Conservation (phyloP, 2,888 invertebrate genomes). For the Chromoteleia sp. region DNA sequence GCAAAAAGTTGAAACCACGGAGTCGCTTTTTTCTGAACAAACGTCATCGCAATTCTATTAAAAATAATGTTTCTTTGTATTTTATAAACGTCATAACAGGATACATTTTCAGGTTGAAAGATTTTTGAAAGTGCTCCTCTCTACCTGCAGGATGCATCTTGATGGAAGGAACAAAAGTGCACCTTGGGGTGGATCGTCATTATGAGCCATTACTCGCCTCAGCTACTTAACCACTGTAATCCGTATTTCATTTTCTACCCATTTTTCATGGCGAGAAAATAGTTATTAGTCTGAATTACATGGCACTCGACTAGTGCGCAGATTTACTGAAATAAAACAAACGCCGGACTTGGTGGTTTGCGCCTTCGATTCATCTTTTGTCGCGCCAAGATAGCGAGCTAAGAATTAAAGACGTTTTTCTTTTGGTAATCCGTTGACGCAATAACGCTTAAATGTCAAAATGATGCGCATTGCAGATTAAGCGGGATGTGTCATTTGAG, state of each 20-base stretch:
- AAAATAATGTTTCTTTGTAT: constrained; percentile 43
- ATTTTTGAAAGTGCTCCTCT: constrained; percentile 31
- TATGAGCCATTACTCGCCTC: constrained; percentile 77
- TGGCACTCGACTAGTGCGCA: constrained; percentile 50
- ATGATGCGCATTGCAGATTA: constrained; percentile 25
- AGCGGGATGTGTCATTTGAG: constrained; percentile 24
- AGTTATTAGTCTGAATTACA: constrained; percentile 72
- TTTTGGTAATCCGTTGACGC: constrained; percentile 27
- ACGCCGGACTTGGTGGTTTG: constrained; percentile 62
- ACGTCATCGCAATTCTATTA: constrained; percentile 44
- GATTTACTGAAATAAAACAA: constrained; percentile 73
- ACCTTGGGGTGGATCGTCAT: constrained; percentile 73
- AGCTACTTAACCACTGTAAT: constrained; percentile 79
- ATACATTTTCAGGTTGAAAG: constrained; percentile 40
- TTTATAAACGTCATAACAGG: constrained; percentile 25
- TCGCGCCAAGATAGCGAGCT: constrained; percentile 10
- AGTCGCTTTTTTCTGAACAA: constrained; percentile 16
- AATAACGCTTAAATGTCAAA: constrained; percentile 24
- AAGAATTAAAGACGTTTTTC: constrained; percentile 16
- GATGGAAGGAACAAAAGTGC: constrained; percentile 61
- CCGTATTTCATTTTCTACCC: constrained; percentile 80
- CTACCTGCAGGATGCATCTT: constrained; percentile 35
- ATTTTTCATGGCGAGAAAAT: constrained; percentile 75
- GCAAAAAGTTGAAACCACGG: constrained; percentile 13
- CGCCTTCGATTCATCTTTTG: constrained; percentile 59